These are phyloP conservation scores for Hydrozoanthus tunicans DNA, from an alignment of 64 coral and sea anemone genomes.

Conservation along the genomic window DNA sequence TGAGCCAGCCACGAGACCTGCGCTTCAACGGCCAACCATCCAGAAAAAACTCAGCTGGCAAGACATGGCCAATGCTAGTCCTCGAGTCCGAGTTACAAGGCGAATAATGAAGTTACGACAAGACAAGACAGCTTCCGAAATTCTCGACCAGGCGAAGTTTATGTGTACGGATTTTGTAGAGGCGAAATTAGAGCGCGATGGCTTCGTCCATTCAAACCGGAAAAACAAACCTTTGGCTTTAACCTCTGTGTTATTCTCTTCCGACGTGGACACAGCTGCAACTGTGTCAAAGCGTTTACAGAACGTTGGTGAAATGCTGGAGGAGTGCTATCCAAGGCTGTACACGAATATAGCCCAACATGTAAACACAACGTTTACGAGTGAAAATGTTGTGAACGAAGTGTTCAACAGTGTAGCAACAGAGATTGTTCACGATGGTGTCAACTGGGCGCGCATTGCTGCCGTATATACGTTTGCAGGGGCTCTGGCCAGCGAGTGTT, in stretches of 20 bases:
- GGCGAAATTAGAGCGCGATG: conserved; percentile 78
- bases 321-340: conserved; percentile 74
- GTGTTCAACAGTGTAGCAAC: conserved; percentile 81
- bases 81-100: conserved; percentile 72
- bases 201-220: conserved; percentile 49
- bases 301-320: conserved; percentile 79
- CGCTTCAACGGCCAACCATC: conserved; percentile 69
- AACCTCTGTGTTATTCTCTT: conserved; percentile 12
- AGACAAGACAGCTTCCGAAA: conserved; percentile 68
- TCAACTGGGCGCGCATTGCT: conserved; percentile 84
- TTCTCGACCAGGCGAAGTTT: conserved; percentile 75
- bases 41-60: conserved; percentile 84
- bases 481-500: conserved; percentile 78
- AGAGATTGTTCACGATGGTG: conserved; percentile 82
- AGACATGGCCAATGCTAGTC: conserved; percentile 70
- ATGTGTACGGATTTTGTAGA: conserved; percentile 82
- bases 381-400: conserved; percentile 82
- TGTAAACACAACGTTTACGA: conserved; percentile 74
- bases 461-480: conserved; percentile 80
- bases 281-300: conserved; percentile 72
- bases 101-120: conserved; percentile 84
- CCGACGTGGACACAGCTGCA: conserved; percentile 20
- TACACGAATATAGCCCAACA: conserved; percentile 80
- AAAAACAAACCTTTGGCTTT: conserved; percentile 41
- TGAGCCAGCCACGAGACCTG: conserved; percentile 38